phyloP scores from a whole-genome alignment of 2,888 invertebrate species.

The Pecten maximus region DNA sequence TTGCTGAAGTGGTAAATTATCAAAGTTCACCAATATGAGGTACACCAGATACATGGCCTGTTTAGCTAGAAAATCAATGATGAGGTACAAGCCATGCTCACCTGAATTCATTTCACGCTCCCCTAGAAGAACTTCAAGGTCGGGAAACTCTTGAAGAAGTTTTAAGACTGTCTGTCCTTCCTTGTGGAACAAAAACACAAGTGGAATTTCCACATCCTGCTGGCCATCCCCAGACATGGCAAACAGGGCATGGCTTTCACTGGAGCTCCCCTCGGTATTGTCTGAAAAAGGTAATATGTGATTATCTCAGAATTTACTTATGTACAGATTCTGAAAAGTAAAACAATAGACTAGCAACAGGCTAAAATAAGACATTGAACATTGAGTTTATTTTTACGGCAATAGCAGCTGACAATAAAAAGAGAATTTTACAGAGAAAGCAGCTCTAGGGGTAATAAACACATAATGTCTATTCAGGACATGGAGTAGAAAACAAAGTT shows the following conservation, averaged over 20 bases:
- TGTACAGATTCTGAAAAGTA: not conserved
- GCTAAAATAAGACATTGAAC: too few relatives aligned
- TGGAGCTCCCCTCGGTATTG: conserved; percentile 90
- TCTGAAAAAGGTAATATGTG: conserved; percentile 71
- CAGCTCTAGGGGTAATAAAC: too few relatives aligned
- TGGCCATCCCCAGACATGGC: conserved; percentile 98
- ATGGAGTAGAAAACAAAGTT: too few relatives aligned
- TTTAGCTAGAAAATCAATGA: too few relatives aligned
- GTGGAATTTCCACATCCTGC: conserved; percentile 91
- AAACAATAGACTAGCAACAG: not conserved
- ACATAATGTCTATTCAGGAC: too few relatives aligned
- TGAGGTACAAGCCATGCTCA: too few relatives aligned
- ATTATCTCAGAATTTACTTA: too few relatives aligned
- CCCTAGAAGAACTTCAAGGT: conserved; percentile 84
- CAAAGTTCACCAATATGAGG: not conserved
- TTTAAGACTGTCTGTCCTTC: conserved; percentile 89
- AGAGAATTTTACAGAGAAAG: too few relatives aligned
- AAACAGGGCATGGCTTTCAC: conserved; percentile 91
- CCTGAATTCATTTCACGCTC: conserved; percentile 59
- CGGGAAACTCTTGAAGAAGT: conserved; percentile 85
- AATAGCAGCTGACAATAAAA: too few relatives aligned
- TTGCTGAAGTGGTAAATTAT: too few relatives aligned
- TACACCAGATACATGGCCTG: too few relatives aligned
- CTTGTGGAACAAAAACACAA: conserved; percentile 93
- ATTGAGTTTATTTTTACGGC: too few relatives aligned